These are phyloP conservation scores for Oscheius onirici DNA, from an alignment of 2,888 invertebrate species.

Conservation along the genomic window DNA sequence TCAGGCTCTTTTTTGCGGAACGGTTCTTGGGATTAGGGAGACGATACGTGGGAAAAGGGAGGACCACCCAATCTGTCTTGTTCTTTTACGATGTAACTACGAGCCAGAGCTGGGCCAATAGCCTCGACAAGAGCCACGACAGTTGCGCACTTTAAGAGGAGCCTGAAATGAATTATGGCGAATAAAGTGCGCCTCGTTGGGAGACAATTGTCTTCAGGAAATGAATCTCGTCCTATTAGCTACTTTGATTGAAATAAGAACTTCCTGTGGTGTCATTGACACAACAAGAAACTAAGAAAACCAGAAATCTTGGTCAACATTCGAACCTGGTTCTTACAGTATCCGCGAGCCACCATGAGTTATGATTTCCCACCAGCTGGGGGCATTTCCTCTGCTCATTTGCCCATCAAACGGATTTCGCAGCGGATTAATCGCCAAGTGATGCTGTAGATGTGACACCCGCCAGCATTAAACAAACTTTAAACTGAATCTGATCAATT, in stretches of 20 bases:
- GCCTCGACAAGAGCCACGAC: too few relatives aligned
- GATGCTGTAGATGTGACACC: slow-evolving; percentile 32
- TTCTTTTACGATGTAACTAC: slow-evolving; percentile 20
- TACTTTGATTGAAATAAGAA: not conserved
- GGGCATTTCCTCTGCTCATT: not conserved
- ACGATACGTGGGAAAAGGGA: too few relatives aligned
- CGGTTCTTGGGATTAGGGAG: too few relatives aligned
- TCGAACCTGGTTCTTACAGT: too few relatives aligned
- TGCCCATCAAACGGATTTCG: slow-evolving; percentile 8
- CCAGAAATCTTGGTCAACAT: too few relatives aligned
- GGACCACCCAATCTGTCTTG: slow-evolving; percentile 16
- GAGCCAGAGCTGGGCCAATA: slow-evolving; percentile 19
- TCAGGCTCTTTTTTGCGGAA: not conserved
- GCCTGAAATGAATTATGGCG: slow-evolving; percentile 27
- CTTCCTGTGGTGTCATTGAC: too few relatives aligned
- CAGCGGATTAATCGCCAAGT: slow-evolving; percentile 20
- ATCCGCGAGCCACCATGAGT: too few relatives aligned
- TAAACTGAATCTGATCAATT: slow-evolving; percentile 34
- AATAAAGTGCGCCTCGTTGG: slow-evolving; percentile 27
- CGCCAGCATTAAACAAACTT: slow-evolving; percentile 32
- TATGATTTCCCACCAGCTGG: too few relatives aligned
- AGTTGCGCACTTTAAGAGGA: slow-evolving; percentile 31
- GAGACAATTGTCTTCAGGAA: slow-evolving; percentile 27
- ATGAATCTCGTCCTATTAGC: slow-evolving; percentile 8
- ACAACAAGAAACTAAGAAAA: too few relatives aligned